A percentile compares a stretch with the other conserved stretches of the same genome.
These are phyloP conservation scores for Echinometra lucunter DNA, from an alignment of 53 echinoderm and acorn worm genomes.

Conservation along the genomic window DNA sequence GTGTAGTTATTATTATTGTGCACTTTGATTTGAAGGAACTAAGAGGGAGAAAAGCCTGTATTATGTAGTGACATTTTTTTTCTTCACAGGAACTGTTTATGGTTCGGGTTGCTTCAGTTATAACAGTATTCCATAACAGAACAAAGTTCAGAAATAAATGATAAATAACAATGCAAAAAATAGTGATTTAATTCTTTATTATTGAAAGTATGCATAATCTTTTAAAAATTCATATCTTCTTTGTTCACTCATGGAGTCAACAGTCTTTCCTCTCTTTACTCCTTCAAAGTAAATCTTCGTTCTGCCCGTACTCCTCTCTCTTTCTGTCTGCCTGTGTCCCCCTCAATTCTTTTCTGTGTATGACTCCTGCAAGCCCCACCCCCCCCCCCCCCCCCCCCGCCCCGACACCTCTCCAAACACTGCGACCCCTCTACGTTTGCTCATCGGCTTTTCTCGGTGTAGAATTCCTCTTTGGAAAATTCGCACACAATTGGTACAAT, in stretches of 20 bases:
- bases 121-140: too few relatives aligned
- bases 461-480: slow-evolving; percentile 39
- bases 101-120: too few relatives aligned
- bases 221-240: neutral
- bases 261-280: neutral
- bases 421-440: neutral
- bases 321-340: neutral
- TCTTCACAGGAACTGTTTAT: too few relatives aligned
- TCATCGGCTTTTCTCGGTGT: slow-evolving; percentile 55
- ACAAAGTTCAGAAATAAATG: too few relatives aligned
- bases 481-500: slow-evolving; percentile 47
- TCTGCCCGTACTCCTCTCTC: neutral
- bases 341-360: neutral
- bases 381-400: neutral
- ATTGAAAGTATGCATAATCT: too few relatives aligned
- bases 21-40: too few relatives aligned
- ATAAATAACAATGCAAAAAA: too few relatives aligned
- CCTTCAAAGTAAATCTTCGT: neutral
- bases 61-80: too few relatives aligned
- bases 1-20: too few relatives aligned
- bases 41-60: too few relatives aligned
- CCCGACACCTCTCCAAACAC: slow-evolving; percentile 25
- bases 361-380: neutral
- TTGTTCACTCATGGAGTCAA: neutral
- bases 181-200: too few relatives aligned